A percentile compares a stretch with the other conserved stretches of the same genome.
Conservation (phyloP, 1,140 invertebrate genomes). For the Neuroterus valhalla region DNA sequence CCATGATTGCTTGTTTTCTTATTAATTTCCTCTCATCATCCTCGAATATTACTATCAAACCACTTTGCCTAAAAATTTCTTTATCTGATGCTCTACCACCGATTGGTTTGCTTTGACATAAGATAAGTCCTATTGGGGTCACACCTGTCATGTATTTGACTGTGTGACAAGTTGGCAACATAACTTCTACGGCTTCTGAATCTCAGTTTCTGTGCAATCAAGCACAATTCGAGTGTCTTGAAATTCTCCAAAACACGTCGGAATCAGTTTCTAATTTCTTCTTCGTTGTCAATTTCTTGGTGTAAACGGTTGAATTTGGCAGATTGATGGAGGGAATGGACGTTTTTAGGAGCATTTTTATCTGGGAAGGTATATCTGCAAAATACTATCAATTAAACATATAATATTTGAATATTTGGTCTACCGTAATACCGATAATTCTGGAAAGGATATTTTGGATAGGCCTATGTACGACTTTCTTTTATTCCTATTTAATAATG, state of each 20-base stretch:
- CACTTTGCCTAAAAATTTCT: conserved; percentile 46
- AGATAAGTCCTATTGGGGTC: conserved; percentile 53
- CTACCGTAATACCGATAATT: no score
- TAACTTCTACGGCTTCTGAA: conserved; percentile 3
- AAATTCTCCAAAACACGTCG: no score
- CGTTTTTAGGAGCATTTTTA: neutral
- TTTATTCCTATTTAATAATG: no score
- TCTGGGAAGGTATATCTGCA: neutral
- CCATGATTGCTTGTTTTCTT: neutral
- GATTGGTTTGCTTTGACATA: conserved; percentile 50
- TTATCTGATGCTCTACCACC: conserved; percentile 56
- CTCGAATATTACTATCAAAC: conserved; percentile 44
- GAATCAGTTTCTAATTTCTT: conserved; percentile 1
- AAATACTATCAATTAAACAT: neutral
- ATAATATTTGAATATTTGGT: no score
- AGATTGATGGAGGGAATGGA: neutral
- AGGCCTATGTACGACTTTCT: no score
- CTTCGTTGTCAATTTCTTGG: neutral
- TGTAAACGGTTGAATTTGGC: neutral
- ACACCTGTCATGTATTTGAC: conserved; percentile 55
- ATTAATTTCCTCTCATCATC: conserved; percentile 32
- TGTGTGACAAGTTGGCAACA: conserved; percentile 33
- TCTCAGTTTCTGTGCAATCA: conserved; percentile 45
- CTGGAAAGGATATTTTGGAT: no score
- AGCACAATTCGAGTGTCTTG: conserved; percentile 44